Evolutionary conservation across 2,888 invertebrate genomes (phyloP).

Genomic region (Hydriomena furcata): DNA sequence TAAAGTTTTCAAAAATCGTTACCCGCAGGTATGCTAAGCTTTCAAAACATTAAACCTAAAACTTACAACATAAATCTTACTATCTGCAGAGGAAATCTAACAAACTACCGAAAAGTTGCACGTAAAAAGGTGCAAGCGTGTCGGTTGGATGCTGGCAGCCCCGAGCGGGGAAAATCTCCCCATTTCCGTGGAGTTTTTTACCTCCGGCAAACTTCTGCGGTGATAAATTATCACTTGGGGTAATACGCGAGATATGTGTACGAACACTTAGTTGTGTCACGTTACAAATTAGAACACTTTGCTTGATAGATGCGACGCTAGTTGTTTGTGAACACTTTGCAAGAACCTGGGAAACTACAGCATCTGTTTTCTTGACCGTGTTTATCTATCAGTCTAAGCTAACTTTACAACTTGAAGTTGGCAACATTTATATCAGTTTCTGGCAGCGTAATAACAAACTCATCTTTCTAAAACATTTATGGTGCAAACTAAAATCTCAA

Average conservation of each 20-base stretch:
- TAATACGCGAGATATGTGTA: slow-evolving; percentile 8
- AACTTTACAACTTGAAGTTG: slow-evolving; percentile 1
- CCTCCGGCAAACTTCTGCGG: slow-evolving; percentile 1
- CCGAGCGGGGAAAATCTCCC: slow-evolving; percentile 3
- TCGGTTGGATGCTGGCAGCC: slow-evolving; percentile 14
- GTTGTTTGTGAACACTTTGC: slow-evolving; percentile 18
- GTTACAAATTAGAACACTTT: slow-evolving; percentile 25
- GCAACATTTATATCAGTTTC: not conserved
- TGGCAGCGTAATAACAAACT: no score
- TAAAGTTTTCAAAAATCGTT: slow-evolving; percentile 5
- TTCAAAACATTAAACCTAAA: slow-evolving; percentile 9
- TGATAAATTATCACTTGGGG: slow-evolving; percentile 14
- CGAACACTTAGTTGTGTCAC: slow-evolving; percentile 12
- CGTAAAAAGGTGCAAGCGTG: slow-evolving; percentile 13
- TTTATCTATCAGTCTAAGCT: slow-evolving; percentile 7
- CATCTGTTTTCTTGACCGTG: slow-evolving; percentile 2
- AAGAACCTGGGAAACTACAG: slow-evolving; percentile 9
- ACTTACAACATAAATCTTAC: slow-evolving; percentile 26
- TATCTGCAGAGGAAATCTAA: slow-evolving; percentile 15
- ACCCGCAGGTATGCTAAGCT: not conserved
- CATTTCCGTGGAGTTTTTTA: slow-evolving; percentile 8
- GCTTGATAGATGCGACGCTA: slow-evolving; percentile 11
- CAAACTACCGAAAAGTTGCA: slow-evolving; percentile 18
- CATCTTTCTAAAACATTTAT: no score
- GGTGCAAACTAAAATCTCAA: no score